Base-by-base conservation (phyloP, 2,113 vertebrate genomes). In the Microcebus ravelobensis region DNA sequence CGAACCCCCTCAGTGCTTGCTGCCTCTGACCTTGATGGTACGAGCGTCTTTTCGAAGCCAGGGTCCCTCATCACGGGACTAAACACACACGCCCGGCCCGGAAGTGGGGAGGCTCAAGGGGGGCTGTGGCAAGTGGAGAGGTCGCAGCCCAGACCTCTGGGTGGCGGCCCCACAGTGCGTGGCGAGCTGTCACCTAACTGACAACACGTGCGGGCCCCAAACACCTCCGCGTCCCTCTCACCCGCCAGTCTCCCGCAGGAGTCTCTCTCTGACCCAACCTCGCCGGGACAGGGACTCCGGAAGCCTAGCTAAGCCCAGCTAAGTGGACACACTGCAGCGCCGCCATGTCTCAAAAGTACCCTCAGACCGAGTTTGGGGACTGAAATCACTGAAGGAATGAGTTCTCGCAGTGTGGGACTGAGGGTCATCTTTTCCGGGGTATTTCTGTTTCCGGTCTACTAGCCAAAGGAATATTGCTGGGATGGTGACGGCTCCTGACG, bases 81-180 rank as follows among this genome's bases (percentile, higher is more conserved):
- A 5, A 68, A 23, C 5, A 42, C 48, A 39, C 6, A 15, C 2
- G 0, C 21, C 31, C 45, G 18, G 18, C 50, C 39, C 12, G 3
- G 17, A 36, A 15, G 1, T 15, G 15, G 39, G 67, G 48, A 55
- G 17, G 21, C 23, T 0, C 45, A 57, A 18, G 15, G 36, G 8
- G 27, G 29, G 3, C 25, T 0, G 0, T 23, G 55, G 27, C 12
- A 63, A 8, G 65, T 20, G 45, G 52, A 45, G 42, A 0, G 17
- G 21, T 3, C 25, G 10, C 42, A 2, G n/a, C 39, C 50, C 13
- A 15, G n/a, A n/a, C n/a, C n/a, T n/a, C n/a, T n/a, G n/a, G 7
- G 12, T 27, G 13, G 8, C 13, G 36, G 36, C 8, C 12, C 21
- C 31, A 3, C 74, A 21, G 3, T 8, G 12, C 6, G 8, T 8